Conservation (phyloP, 2,797 vertebrate species). For the Callimico goeldii region DNA sequence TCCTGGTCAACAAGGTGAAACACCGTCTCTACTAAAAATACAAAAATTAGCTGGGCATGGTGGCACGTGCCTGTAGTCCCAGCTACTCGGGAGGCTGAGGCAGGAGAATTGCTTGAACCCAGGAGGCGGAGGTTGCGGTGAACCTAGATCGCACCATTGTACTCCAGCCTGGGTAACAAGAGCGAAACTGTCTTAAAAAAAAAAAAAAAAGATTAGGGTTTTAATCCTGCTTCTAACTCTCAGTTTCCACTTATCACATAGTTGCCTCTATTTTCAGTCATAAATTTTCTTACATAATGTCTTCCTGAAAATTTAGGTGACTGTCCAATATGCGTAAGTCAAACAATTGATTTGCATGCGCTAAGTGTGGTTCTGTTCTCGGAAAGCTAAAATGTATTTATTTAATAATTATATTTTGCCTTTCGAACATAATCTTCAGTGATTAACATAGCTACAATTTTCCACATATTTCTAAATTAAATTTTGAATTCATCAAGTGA, state of each 20-base stretch:
- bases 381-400: slow-evolving; percentile 33
- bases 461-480: slow-evolving; percentile 35
- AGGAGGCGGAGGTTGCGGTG: too few relatives aligned
- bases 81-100: too few relatives aligned
- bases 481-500: slow-evolving; percentile 34
- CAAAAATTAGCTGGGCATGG: too few relatives aligned
- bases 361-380: neutral
- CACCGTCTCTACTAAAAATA: too few relatives aligned
- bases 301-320: slow-evolving; percentile 5
- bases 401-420: slow-evolving; percentile 38
- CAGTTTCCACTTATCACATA: neutral
- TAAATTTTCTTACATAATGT: neutral
- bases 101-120: too few relatives aligned
- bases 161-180: too few relatives aligned
- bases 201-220: neutral
- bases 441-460: neutral
- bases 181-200: too few relatives aligned
- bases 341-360: neutral
- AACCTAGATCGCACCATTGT: too few relatives aligned
- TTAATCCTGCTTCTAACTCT: slow-evolving; percentile 15
- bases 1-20: too few relatives aligned
- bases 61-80: too few relatives aligned
- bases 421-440: neutral
- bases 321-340: neutral
- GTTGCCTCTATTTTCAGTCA: neutral